Evolutionary conservation across 2,888 invertebrate species (phyloP), one percentile per base, ranked within the genome.

Genomic region (Caenorhabditis sp.): DNA sequence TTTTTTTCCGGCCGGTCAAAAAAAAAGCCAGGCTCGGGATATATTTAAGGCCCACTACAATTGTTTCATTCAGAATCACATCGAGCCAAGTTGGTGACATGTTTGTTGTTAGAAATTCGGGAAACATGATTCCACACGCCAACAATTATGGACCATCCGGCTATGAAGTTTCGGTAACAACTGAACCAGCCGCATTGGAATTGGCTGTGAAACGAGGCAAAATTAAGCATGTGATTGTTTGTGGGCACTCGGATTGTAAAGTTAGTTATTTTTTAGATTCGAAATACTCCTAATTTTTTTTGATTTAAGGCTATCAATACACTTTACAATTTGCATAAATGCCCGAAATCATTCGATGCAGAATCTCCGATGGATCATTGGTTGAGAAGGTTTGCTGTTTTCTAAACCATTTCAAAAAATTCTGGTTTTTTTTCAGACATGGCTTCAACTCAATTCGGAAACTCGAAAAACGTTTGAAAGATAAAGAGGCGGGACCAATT

Each of bases 221-320:
- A 84, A 94, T 97, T 77, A 91, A 93, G 70, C 95, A 97, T 87
- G 92, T 97, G 23, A 85, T 97, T 76, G 95, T 97, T 2, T 96
- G 96, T 88, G 97, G 97, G 0, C 97, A 97, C 88, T 95, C 96
- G 74, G 97, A 97, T 88, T 97, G 97, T 88, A 97, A 96, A 89
- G 91, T 91, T 83, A 80, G 17, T n/a, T n/a, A n/a, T n/a, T n/a
- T n/a, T 58, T 19, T 43, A 10, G 14, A 59, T n/a, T n/a, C n/a
- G n/a, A n/a, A n/a, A n/a, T n/a, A n/a, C n/a, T n/a, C n/a, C n/a
- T n/a, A 26, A 27, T 26, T 50, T 50, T 51, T 61, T 10, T 5
- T 12, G 6, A 17, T 81, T 83, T 23, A 83, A 91, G 91, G 97
- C 97, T 2, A 96, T 97, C 93, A 95, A 95, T 90, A 91, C 95